A percentile compares a stretch with the other conserved stretches of the same genome.
phyloP scores from a whole-genome alignment of 2,888 invertebrate species.

The Iphiclides podalirius region DNA sequence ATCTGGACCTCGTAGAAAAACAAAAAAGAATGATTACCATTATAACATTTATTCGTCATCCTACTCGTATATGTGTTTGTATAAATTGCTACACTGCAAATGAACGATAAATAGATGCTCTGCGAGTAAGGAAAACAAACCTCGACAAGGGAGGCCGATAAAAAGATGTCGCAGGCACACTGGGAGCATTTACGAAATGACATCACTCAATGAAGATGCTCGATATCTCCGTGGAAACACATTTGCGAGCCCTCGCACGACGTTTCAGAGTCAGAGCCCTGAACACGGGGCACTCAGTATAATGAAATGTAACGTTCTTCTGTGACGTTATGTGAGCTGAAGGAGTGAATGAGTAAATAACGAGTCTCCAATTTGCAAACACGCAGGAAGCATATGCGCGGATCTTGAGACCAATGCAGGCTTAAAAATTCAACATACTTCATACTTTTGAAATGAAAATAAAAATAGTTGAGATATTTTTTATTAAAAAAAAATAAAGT shows the following conservation, averaged over 20 bases:
- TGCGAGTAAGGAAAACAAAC: too few species aligned
- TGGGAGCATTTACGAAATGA: constrained; percentile 21
- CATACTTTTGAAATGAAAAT: too few species aligned
- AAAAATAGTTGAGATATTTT: too few species aligned
- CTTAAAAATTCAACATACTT: too few species aligned
- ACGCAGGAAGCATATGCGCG: background rate
- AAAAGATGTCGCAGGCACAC: constrained; percentile 14
- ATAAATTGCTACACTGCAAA: too few species aligned
- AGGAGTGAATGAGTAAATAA: background rate
- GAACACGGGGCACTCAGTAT: constrained; percentile 14
- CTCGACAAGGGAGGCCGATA: constrained; percentile 8
- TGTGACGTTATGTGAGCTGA: background rate
- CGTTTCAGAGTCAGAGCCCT: constrained; percentile 1
- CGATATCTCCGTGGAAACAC: constrained; percentile 14
- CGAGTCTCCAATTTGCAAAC: background rate
- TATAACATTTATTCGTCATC: too few species aligned
- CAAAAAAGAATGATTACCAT: too few species aligned
- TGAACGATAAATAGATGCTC: too few species aligned
- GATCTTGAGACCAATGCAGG: too few species aligned
- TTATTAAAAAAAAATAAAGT: too few species aligned
- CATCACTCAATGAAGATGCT: constrained; percentile 22
- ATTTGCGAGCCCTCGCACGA: constrained; percentile 9
- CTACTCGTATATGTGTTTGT: too few species aligned
- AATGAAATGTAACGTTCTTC: constrained; percentile 12
- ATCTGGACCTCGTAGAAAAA: too few species aligned